Conservation (phyloP, 1,140 invertebrate species). For the Drosophila ambigua region DNA sequence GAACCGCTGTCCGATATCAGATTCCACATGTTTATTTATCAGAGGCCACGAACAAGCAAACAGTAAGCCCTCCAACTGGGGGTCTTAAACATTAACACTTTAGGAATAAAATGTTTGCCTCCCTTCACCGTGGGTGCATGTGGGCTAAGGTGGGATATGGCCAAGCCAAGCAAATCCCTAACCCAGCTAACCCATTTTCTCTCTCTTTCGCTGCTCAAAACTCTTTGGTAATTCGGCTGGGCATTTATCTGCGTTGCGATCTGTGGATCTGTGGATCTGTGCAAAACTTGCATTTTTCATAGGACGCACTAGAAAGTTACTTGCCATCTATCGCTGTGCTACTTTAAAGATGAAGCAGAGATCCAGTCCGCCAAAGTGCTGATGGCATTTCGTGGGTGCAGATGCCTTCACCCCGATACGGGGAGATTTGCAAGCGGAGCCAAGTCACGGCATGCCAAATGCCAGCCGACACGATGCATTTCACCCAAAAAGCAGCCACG, state of each 20-base stretch:
- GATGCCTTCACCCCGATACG: slow-evolving; percentile 65
- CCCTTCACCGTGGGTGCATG: background rate
- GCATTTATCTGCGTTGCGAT: slow-evolving; percentile 15
- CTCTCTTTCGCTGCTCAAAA: background rate
- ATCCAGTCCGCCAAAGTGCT: slow-evolving; percentile 64
- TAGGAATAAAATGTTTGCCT: background rate
- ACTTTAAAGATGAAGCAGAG: slow-evolving; percentile 41
- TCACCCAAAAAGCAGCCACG: slow-evolving; percentile 25
- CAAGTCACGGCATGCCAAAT: slow-evolving; percentile 48
- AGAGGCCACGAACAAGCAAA: background rate
- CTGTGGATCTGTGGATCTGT: slow-evolving; percentile 10
- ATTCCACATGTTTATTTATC: slow-evolving; percentile 28
- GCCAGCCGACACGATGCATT: slow-evolving; percentile 44
- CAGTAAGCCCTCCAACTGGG: slow-evolving; percentile 18
- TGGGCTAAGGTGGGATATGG: no score
- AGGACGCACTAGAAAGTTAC: slow-evolving; percentile 53
- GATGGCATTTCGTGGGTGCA: slow-evolving; percentile 73
- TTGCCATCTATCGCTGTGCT: slow-evolving; percentile 22
- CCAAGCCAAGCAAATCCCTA: background rate
- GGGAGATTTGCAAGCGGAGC: slow-evolving; percentile 47
- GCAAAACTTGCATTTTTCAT: slow-evolving; percentile 54
- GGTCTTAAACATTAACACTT: background rate
- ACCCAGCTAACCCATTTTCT: no score
- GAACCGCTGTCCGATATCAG: slow-evolving; percentile 25
- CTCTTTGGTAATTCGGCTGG: slow-evolving; percentile 8